Evolutionary conservation across 2,888 invertebrate genomes (phyloP).

Genomic region (Bruchidius siliquastri): DNA sequence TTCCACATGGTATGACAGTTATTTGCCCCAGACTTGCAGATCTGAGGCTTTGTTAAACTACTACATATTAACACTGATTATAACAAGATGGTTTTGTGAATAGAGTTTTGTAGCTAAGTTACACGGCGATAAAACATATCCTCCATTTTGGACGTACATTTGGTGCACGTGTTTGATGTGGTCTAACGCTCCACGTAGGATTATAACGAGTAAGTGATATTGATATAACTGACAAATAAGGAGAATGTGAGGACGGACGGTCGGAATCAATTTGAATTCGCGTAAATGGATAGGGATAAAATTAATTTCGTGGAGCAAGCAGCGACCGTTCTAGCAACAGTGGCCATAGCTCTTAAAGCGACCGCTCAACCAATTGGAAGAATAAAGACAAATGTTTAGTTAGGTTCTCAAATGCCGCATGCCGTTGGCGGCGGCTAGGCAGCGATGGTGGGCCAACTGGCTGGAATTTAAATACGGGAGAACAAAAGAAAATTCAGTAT

Average conservation of each 20-base stretch:
- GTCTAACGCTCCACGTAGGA: neutral
- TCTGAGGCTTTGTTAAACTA: too few relatives aligned
- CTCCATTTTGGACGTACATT: too few relatives aligned
- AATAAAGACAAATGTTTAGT: slow-evolving; percentile 52
- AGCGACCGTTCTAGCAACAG: slow-evolving; percentile 13
- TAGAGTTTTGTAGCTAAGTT: too few relatives aligned
- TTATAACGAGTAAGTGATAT: neutral
- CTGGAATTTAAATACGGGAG: neutral
- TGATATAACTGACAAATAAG: neutral
- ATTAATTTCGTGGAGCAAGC: neutral
- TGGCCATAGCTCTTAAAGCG: slow-evolving; percentile 36
- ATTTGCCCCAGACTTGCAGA: too few relatives aligned
- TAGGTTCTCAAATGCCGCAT: slow-evolving; percentile 35
- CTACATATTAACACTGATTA: too few relatives aligned
- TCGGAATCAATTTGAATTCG: neutral
- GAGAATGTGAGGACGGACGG: neutral
- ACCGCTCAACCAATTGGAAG: slow-evolving; percentile 48
- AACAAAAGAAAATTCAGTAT: neutral
- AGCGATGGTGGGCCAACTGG: neutral
- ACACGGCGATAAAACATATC: too few relatives aligned
- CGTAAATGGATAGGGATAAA: neutral
- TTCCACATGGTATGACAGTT: too few relatives aligned
- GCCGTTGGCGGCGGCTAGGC: slow-evolving; percentile 8
- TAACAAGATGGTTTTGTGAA: too few relatives aligned
- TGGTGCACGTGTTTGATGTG: too few relatives aligned